Conservation (phyloP, 2,113 vertebrate species). For the Hypomesus transpacificus region DNA sequence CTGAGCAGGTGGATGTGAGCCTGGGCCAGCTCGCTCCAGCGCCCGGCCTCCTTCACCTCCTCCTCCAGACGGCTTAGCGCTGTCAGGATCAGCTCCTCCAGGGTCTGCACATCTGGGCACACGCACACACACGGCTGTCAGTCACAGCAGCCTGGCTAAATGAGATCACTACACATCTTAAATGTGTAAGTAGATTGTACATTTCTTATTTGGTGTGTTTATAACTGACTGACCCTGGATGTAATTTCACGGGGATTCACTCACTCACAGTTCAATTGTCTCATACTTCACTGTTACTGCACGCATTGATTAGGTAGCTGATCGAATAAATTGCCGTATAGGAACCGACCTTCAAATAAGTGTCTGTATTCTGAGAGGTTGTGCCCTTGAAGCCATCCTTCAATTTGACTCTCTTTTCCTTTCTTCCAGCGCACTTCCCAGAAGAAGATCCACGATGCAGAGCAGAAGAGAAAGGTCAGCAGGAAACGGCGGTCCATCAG, state of each 20-base stretch:
- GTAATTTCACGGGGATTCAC: too few relatives aligned
- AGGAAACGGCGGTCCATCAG: constrained; percentile 80
- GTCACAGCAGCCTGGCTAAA: background rate
- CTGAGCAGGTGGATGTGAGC: constrained; percentile 72
- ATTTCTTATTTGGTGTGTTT: too few relatives aligned
- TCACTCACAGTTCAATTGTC: too few relatives aligned
- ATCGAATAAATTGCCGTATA: background rate
- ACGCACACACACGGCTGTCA: constrained; percentile 1
- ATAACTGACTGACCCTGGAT: too few relatives aligned
- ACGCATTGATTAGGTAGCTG: background rate
- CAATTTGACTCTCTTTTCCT: constrained; percentile 72
- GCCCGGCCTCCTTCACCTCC: constrained; percentile 68
- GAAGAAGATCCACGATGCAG: constrained; percentile 75
- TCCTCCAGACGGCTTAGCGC: constrained; percentile 72
- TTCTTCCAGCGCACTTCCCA: constrained; percentile 80
- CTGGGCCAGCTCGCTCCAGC: constrained; percentile 70
- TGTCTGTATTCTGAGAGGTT: constrained; percentile 79
- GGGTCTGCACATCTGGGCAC: constrained; percentile 73
- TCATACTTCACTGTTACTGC: too few relatives aligned
- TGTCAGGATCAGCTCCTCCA: constrained; percentile 77
- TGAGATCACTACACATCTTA: background rate
- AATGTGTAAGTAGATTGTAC: background rate
- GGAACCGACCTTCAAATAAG: constrained; percentile 83
- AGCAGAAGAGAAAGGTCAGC: constrained; percentile 74
- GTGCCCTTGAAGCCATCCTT: constrained; percentile 76